Evolutionary conservation across 2,797 vertebrate genomes (phyloP).

Genomic region (Holocentrus rufus): DNA sequence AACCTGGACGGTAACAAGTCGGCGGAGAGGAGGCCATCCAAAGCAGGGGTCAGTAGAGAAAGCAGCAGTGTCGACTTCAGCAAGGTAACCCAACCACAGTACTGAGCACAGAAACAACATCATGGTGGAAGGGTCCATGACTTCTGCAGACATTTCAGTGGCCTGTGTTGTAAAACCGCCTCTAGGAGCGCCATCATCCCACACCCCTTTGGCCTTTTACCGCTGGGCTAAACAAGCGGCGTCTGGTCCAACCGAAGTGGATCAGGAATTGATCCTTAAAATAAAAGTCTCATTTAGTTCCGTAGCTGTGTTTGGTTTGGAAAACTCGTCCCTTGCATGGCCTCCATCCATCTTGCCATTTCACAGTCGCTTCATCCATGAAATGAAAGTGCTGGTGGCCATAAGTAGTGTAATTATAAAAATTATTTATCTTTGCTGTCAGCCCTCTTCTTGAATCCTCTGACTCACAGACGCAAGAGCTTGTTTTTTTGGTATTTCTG

Average conservation of each 20-base stretch:
- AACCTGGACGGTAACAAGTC: conserved; percentile 87
- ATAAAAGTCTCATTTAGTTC: conserved; percentile 40
- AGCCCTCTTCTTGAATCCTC: conserved; percentile 59
- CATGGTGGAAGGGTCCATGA: conserved; percentile 56
- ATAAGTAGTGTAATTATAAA: conserved; percentile 51
- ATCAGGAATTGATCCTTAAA: conserved; percentile 33
- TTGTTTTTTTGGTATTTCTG: conserved; percentile 30
- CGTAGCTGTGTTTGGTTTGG: conserved; percentile 51
- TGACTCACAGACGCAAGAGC: conserved; percentile 58
- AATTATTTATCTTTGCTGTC: conserved; percentile 58
- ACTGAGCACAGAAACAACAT: conserved; percentile 69
- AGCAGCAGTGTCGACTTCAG: conserved; percentile 95
- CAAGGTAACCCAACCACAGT: conserved; percentile 85
- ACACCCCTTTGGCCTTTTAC: conserved; percentile 19
- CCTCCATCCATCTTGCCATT: conserved; percentile 45
- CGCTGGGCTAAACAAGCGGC: conserved; percentile 20
- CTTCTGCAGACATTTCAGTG: conserved; percentile 48
- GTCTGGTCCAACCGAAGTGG: conserved; percentile 16
- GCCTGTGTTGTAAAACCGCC: conserved; percentile 37
- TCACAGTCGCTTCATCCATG: conserved; percentile 39
- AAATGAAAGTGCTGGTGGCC: conserved; percentile 60
- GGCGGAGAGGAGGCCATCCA: conserved; percentile 86
- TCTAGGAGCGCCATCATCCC: conserved; percentile 30
- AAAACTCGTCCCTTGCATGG: conserved; percentile 51
- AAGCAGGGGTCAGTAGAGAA: conserved; percentile 93